A percentile compares a stretch with the other conserved stretches of the same genome.
These are phyloP conservation scores for Polypedilum vanderplanki DNA, from an alignment of 1,140 invertebrate genomes.

Conservation along the genomic window DNA sequence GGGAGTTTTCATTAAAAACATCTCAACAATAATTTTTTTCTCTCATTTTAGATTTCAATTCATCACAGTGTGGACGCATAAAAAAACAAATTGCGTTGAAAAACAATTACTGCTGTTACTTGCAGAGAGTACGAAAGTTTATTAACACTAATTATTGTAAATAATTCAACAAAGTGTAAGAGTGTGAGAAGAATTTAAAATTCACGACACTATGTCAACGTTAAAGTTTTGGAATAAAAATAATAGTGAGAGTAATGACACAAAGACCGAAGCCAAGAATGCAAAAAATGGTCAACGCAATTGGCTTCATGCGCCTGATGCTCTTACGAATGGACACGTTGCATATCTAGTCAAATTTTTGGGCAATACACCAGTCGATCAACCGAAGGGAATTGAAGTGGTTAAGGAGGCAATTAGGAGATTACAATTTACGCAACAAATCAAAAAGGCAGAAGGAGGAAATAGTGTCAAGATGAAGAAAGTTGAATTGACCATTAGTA, in stretches of 20 bases:
- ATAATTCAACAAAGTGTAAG: constrained; percentile 15
- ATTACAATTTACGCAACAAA: constrained; percentile 87
- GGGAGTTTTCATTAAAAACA: background rate
- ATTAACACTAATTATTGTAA: background rate
- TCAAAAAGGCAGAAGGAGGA: constrained; percentile 82
- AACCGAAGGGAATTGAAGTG: constrained; percentile 94
- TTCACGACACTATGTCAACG: constrained; percentile 49
- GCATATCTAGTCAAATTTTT: constrained; percentile 97
- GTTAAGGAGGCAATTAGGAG: constrained; percentile 94
- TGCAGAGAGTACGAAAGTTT: background rate
- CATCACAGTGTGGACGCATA: background rate
- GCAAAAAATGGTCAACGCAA: constrained; percentile 53
- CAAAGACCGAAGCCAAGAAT: constrained; percentile 33
- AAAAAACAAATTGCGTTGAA: background rate
- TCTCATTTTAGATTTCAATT: background rate
- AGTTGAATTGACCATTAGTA: constrained; percentile 87
- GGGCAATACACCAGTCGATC: constrained; percentile 85
- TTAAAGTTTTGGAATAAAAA: constrained; percentile 55
- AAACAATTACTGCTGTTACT: background rate
- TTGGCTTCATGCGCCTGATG: constrained; percentile 91
- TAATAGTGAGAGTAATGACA: constrained; percentile 44
- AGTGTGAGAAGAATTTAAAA: background rate
- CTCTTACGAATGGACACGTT: constrained; percentile 88
- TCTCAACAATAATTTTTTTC: background rate
- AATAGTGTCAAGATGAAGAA: constrained; percentile 77